Conservation (phyloP, 2,888 invertebrate genomes). For the Nymphalis polychloros region DNA sequence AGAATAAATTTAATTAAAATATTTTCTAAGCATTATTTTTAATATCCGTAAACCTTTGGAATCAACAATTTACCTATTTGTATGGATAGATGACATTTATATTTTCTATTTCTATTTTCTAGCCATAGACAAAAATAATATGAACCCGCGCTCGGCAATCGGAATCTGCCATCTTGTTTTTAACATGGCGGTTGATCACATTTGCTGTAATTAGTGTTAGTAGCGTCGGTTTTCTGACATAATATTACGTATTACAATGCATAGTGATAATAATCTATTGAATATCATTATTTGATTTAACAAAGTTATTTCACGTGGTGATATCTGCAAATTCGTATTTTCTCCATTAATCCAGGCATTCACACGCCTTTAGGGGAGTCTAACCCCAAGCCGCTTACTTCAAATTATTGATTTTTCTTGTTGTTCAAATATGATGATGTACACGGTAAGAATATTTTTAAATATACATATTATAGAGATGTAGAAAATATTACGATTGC, state of each 20-base stretch:
- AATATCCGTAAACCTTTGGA: no score
- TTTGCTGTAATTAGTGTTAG: slow-evolving; percentile 35
- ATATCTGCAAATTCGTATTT: slow-evolving; percentile 2
- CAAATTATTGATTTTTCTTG: slow-evolving; percentile 57
- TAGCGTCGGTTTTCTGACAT: slow-evolving; percentile 17
- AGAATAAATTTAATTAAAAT: no score
- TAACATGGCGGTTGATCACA: slow-evolving; percentile 61
- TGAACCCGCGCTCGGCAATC: no score
- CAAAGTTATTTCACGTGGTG: neutral
- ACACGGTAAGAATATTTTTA: slow-evolving; percentile 62
- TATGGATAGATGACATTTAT: no score
- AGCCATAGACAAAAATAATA: neutral
- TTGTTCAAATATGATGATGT: slow-evolving; percentile 69
- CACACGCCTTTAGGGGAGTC: slow-evolving; percentile 45
- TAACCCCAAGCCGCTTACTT: slow-evolving; percentile 44
- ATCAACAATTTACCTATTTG: no score
- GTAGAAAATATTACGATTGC: neutral
- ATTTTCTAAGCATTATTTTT: no score
- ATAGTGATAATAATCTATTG: slow-evolving; percentile 10
- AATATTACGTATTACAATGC: slow-evolving; percentile 22
- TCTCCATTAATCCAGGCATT: slow-evolving; percentile 13
- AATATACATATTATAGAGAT: neutral
- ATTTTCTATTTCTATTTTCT: no score
- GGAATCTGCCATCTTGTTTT: slow-evolving; percentile 42
- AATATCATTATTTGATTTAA: slow-evolving; percentile 4